A percentile compares a stretch with the other conserved stretches of the same genome.
Evolutionary conservation across 2,888 invertebrate species (phyloP).

Genomic region (Toxonevra muliebris): DNA sequence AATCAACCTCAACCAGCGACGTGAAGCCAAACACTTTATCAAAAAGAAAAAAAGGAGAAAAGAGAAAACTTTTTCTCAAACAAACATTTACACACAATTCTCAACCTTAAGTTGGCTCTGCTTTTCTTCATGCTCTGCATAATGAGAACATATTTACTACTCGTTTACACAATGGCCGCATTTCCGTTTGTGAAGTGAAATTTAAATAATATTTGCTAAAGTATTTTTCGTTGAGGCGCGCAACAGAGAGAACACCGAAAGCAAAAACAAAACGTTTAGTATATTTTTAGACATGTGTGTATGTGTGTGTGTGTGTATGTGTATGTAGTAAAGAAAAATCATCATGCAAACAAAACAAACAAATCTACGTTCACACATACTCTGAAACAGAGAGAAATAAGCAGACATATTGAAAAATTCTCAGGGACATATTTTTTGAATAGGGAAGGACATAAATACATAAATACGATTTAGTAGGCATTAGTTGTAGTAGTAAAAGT

Average conservation of each 20-base stretch:
- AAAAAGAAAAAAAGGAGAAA: too few relatives aligned
- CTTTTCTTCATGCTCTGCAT: too few relatives aligned
- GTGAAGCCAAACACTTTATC: background rate
- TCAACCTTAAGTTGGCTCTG: too few relatives aligned
- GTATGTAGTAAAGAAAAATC: background rate
- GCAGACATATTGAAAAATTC: background rate
- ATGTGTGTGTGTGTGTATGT: background rate
- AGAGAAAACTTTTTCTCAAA: too few relatives aligned
- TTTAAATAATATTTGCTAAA: slow-evolving; percentile 2
- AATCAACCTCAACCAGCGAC: background rate
- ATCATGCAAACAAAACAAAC: background rate
- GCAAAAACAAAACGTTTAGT: background rate
- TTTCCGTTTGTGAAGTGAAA: background rate
- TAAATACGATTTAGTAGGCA: background rate
- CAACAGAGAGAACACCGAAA: background rate
- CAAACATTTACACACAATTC: too few relatives aligned
- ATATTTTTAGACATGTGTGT: background rate
- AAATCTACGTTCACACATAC: background rate
- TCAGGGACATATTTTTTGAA: background rate
- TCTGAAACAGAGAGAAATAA: background rate
- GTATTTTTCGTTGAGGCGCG: background rate
- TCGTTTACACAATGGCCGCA: slow-evolving; percentile 2
- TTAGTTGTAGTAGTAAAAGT: background rate
- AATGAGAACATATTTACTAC: background rate
- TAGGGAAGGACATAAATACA: background rate